Base-by-base conservation (phyloP, 2,888 invertebrate genomes). In the Minunthozetes semirufus region DNA sequence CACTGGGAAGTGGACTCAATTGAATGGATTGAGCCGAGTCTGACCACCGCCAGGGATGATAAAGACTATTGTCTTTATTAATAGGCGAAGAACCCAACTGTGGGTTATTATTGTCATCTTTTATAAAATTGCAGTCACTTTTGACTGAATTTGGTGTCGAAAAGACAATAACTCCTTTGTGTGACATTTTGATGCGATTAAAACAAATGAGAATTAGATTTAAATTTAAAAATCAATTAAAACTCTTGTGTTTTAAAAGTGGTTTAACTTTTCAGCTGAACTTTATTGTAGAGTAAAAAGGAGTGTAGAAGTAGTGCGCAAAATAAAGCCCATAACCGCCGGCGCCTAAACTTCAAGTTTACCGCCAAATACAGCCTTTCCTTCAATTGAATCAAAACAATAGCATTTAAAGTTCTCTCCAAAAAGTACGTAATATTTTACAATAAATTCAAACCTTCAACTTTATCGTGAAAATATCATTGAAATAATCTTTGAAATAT, bases 21-120 rank as follows among this genome's bases (percentile, higher is more conserved):
- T 63, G 63, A 5, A 66, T 59, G 25, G 63, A 56, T 46, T 73
- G 66, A 6, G 73, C 73, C 27, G 29, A 48, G 42, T 73, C 73
- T 50, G 73, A 63, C 73, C 73, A 73, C 19, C 46, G 66, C 48
- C 66, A 63, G 0, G 73, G 73, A 29, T 73, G 29, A 19, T 73
- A 72, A 22, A 25, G 19, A 73, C 66, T 68, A 22, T 68, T 68
- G 22, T 68, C 68, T 38, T n/a, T 42, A 13, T 11, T n/a, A 3
- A 68, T 68, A 15, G 68, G 68, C 11, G 63, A 63, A n/a, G 61
- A 61, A 61, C 17, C 25, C 61, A 61, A 63, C 19, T 63, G 63
- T 33, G 11, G 29, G 38, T 29, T 27, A 27, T 63, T 63, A 33
- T 63, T 63, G 63, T 63, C 38, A 9, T 61, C 61, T 29, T 33